Evolutionary conservation across 2,113 vertebrate genomes (phyloP).

Genomic region (Carassius auratus): DNA sequence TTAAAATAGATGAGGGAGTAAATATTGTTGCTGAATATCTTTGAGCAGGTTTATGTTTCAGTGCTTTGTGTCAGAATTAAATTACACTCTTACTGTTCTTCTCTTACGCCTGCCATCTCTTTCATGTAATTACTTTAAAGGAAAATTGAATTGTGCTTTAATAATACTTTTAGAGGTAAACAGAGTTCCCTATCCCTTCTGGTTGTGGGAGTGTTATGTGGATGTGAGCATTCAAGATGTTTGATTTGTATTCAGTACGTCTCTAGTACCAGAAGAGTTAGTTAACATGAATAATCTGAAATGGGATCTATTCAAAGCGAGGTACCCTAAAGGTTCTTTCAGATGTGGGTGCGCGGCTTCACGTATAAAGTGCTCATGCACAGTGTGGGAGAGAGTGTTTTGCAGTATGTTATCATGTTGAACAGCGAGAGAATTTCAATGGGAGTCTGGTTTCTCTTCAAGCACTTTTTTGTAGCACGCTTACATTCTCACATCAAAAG

Average conservation of each 20-base stretch:
- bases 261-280: not conserved
- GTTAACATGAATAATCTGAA: constrained; percentile 21
- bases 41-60: constrained; percentile 30
- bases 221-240: not conserved
- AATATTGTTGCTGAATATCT: constrained; percentile 21
- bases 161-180: constrained; percentile 16
- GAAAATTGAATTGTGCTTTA: not conserved
- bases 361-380: not conserved
- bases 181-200: not conserved
- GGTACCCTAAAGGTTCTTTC: constrained; percentile 5
- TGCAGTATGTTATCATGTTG: constrained; percentile 10
- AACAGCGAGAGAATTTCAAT: constrained; percentile 63
- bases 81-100: constrained; percentile 4
- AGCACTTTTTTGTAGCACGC: constrained; percentile 59
- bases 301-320: constrained; percentile 10
- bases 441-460: constrained; percentile 61
- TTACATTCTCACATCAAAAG: constrained; percentile 72
- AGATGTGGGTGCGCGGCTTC: not conserved
- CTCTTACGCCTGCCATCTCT: not conserved
- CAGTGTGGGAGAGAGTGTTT: not conserved
- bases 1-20: not conserved
- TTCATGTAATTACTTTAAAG: constrained; percentile 21
- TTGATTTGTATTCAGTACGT: not conserved
- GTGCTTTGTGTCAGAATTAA: constrained; percentile 15
- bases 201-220: not conserved